Conservation (phyloP, 1,140 invertebrate species). For the Drosophila punjabiensis region DNA sequence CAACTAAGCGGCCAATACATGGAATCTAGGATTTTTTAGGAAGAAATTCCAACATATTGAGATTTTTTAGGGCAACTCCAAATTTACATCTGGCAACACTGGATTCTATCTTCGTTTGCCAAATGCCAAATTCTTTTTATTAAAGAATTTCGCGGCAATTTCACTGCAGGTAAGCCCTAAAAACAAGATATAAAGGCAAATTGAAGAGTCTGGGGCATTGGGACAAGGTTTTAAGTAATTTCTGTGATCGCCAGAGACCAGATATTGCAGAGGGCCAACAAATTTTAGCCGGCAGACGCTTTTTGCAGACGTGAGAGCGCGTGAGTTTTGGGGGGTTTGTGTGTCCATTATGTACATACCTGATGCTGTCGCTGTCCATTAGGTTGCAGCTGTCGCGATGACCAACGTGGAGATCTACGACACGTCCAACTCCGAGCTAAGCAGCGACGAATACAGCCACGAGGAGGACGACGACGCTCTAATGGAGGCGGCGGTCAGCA, state of each 20-base stretch:
- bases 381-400: slow-evolving; percentile 40
- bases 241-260: no score
- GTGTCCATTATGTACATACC: slow-evolving; percentile 31
- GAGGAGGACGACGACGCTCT: slow-evolving; percentile 68
- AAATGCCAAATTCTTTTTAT: slow-evolving; percentile 33
- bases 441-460: slow-evolving; percentile 68
- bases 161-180: slow-evolving; percentile 6
- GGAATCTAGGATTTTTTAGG: no score
- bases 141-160: background rate
- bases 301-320: slow-evolving; percentile 63
- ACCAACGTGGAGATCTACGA: slow-evolving; percentile 72
- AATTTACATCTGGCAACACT: no score
- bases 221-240: background rate
- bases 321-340: slow-evolving; percentile 32
- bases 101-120: background rate
- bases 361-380: slow-evolving; percentile 22
- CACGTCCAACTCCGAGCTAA: slow-evolving; percentile 64
- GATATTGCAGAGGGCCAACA: background rate
- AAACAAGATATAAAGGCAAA: background rate
- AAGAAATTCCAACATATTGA: no score
- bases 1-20: no score
- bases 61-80: no score
- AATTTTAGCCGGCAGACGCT: slow-evolving; percentile 59
- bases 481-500: slow-evolving; percentile 67
- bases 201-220: background rate